A percentile compares a stretch with the other conserved stretches of the same genome.
Evolutionary conservation across 2,113 vertebrate species (phyloP).

Genomic region (Eublepharis macularius): DNA sequence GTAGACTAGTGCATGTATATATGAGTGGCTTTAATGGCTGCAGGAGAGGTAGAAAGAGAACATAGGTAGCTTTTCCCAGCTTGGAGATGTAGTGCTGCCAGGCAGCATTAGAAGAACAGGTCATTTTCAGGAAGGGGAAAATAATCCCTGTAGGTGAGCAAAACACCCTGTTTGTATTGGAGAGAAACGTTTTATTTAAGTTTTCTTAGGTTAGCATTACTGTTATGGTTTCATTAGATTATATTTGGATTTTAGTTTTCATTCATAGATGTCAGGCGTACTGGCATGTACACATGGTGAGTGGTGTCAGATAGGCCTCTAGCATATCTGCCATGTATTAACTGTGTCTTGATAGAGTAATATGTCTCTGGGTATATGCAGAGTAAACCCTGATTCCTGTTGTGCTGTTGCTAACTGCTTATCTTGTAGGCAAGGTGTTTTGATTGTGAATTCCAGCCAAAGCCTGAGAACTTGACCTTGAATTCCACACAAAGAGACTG

Average conservation of each 20-base stretch:
- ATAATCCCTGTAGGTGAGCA: background rate
- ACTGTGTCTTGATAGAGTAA: too few species aligned
- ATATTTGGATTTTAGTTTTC: background rate
- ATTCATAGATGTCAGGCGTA: constrained; percentile 16
- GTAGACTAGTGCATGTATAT: too few species aligned
- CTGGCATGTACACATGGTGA: background rate
- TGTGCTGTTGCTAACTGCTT: too few species aligned
- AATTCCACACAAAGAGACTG: too few species aligned
- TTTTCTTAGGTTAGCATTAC: background rate
- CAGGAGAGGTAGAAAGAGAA: background rate
- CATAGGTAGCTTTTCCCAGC: background rate
- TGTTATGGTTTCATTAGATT: background rate
- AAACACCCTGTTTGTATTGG: background rate
- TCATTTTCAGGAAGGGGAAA: background rate
- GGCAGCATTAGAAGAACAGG: background rate
- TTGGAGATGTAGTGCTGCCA: background rate
- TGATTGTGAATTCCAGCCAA: too few species aligned
- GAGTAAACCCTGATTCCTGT: too few species aligned
- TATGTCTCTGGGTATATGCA: too few species aligned
- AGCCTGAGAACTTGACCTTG: too few species aligned
- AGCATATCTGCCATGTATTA: too few species aligned
- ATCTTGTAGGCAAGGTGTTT: too few species aligned
- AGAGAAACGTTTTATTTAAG: background rate
- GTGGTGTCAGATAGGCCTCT: too few species aligned
- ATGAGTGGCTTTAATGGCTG: background rate